A percentile compares a stretch with the other conserved stretches of the same genome.
phyloP scores from a whole-genome alignment of 2,888 invertebrate species.

The Lasioglossum villosulum region DNA sequence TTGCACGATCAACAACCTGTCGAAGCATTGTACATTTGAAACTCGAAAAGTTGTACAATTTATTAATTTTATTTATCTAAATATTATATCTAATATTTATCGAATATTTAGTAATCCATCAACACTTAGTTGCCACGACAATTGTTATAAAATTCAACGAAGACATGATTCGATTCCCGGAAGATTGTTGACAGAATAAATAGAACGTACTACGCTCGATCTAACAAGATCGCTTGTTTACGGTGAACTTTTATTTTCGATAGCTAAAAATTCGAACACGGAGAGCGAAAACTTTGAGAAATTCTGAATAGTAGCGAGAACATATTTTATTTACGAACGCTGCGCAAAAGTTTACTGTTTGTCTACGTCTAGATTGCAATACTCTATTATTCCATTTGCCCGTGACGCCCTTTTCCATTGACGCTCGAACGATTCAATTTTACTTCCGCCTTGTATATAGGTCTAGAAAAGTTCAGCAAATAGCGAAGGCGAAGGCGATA shows the following conservation, averaged over 20 bases:
- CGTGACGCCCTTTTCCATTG: constrained; percentile 19
- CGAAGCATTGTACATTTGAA: not conserved
- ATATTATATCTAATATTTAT: too few species aligned
- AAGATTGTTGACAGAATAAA: not conserved
- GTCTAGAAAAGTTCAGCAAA: constrained; percentile 33
- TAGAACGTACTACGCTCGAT: not conserved
- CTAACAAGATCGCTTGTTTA: not conserved
- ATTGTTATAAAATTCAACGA: not conserved
- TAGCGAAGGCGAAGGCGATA: constrained; percentile 25
- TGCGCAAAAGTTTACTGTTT: not conserved
- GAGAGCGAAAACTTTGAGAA: not conserved
- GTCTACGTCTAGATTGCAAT: not conserved
- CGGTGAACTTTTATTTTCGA: not conserved
- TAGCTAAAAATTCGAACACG: not conserved
- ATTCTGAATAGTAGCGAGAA: not conserved
- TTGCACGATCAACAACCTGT: not conserved
- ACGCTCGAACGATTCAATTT: constrained; percentile 33
- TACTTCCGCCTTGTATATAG: constrained; percentile 33
- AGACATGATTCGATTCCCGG: not conserved
- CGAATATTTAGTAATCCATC: not conserved
- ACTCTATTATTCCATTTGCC: constrained; percentile 45
- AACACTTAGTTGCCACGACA: not conserved
- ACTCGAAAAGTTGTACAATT: not conserved
- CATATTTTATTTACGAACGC: constrained; percentile 22
- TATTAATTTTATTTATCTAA: not conserved